Base-by-base conservation (phyloP, 2,888 invertebrate genomes). In the Flexamia atlantica region DNA sequence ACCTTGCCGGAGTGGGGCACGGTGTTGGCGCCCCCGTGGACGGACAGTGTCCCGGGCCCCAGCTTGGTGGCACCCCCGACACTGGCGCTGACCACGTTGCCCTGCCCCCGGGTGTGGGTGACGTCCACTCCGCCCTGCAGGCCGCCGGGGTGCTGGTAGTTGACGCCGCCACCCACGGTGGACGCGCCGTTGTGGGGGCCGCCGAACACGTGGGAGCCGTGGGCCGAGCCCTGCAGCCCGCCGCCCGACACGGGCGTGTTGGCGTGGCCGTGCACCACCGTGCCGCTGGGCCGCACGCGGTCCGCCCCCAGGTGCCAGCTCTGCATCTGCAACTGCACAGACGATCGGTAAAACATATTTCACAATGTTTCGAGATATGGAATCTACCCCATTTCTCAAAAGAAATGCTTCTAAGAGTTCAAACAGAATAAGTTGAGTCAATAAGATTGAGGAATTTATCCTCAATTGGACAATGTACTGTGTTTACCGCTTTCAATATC, bases 171-270 rank as follows among this genome's bases (percentile, higher is more conserved):
- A 0, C 72, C 72, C 9, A 72, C 40, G 23, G 72, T 14, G 3
- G n/a, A 10, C 42, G 72, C 72, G 2, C 72, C 72, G 72, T 72
- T 72, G 72, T 72, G 14, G 1, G 76, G 76, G 7, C 76, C 76
- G n/a, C 76, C 76, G 28, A 76, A 76, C 76, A 76, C 76, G 23
- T n/a, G 36, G 1, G 76, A 76, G 28, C 76, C 76, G 50, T 76
- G 76, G 1, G 17, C 76, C 7, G 76, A 46, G 7, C 76, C 46
- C n/a, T 46, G 42, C 36, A 46, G 23, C 10, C 46, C 46, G 0
- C 50, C 40, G 3, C 36, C 9, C 3, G 42, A 46, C 23, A 70
- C 23, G 0, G 76, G 76, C 4, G 28, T 76, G 76, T 76, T 76
- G 50, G 30, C 50, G 76, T 76, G 76, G 2, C 76, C 76, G 50